phyloP scores from a whole-genome alignment of 2,113 vertebrate species.

The Dromas ardeola region DNA sequence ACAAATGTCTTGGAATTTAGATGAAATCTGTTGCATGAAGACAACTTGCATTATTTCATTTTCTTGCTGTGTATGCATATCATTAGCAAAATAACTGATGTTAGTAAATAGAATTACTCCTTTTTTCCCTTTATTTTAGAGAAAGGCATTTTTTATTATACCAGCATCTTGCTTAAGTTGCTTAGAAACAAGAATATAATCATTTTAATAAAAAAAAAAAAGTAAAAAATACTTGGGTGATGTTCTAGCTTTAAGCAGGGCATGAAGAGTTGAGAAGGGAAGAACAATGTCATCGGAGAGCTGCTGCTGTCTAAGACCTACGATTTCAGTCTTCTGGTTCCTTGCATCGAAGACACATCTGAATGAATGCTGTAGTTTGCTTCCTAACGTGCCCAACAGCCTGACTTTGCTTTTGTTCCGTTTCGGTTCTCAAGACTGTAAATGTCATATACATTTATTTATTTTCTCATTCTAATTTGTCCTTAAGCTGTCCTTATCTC shows the following conservation, averaged over 20 bases:
- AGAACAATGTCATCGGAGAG: background rate
- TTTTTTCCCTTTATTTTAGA: background rate
- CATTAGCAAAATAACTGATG: background rate
- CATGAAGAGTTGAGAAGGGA: background rate
- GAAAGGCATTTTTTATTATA: background rate
- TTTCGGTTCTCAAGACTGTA: background rate
- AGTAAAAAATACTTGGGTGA: background rate
- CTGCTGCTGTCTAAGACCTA: background rate
- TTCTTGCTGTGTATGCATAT: background rate
- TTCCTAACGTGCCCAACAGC: background rate
- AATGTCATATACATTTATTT: background rate
- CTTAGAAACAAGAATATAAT: background rate
- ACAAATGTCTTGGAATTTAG: background rate
- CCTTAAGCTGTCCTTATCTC: background rate
- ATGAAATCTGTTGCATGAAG: slow-evolving; percentile 23
- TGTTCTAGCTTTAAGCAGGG: background rate
- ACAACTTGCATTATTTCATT: background rate
- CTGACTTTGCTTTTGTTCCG: background rate
- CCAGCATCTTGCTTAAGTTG: background rate
- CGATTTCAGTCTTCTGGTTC: background rate
- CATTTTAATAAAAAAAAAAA: background rate
- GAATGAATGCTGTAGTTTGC: background rate
- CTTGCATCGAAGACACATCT: background rate
- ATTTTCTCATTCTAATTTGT: background rate
- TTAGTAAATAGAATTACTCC: background rate